Percentiles rank a stretch among this genome's conserved stretches.
phyloP scores from a whole-genome alignment of 2,888 invertebrate species.

The Patella ulyssiponensis region DNA sequence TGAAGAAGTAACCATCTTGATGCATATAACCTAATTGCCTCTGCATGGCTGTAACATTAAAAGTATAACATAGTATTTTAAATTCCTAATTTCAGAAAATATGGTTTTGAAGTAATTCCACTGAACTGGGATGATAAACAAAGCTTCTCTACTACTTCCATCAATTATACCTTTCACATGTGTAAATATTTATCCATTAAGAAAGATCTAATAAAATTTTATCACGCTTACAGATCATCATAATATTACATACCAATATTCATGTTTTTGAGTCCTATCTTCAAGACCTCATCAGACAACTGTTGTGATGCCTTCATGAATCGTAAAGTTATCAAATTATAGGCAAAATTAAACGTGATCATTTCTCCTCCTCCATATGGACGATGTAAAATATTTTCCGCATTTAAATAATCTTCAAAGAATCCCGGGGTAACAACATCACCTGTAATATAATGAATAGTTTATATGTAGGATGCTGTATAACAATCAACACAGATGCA shows the following conservation, averaged over 20 bases:
- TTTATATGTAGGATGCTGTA: neutral
- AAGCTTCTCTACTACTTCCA: too few species aligned
- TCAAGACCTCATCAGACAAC: slow-evolving; percentile 85
- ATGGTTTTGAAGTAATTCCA: too few species aligned
- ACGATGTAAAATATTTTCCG: slow-evolving; percentile 71
- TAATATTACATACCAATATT: slow-evolving; percentile 75
- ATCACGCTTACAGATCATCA: too few species aligned
- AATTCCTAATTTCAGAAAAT: too few species aligned
- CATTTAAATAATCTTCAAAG: slow-evolving; percentile 71
- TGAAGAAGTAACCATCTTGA: slow-evolving; percentile 89
- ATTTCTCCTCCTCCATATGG: slow-evolving; percentile 83
- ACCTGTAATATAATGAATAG: slow-evolving; percentile 63
- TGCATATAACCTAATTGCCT: slow-evolving; percentile 92
- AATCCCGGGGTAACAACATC: slow-evolving; percentile 76
- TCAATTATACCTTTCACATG: too few species aligned
- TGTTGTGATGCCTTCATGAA: slow-evolving; percentile 90
- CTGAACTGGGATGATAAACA: too few species aligned
- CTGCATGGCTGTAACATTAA: slow-evolving; percentile 80
- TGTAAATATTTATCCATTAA: too few species aligned
- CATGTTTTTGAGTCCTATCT: slow-evolving; percentile 87
- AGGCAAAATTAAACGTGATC: slow-evolving; percentile 96
- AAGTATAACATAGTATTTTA: too few species aligned
- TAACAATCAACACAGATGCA: too few species aligned
- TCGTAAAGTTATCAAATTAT: slow-evolving; percentile 90
- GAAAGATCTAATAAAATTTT: too few species aligned